Percentiles rank a stretch among this genome's conserved stretches.
phyloP scores from a whole-genome alignment of 2,888 invertebrate genomes.

The Muschampia plurimacula region DNA sequence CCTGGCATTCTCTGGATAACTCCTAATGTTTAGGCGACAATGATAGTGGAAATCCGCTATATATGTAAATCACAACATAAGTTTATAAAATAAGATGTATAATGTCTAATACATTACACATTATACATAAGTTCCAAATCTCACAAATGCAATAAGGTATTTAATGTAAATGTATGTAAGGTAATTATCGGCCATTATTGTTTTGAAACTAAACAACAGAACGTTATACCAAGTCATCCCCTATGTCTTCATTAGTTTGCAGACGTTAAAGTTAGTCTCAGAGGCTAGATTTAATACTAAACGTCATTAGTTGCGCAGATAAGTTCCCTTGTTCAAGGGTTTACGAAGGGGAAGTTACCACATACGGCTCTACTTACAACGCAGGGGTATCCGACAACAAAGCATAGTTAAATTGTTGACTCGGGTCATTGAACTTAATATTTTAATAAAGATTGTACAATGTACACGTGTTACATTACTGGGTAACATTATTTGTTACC shows the following conservation, averaged over 20 bases:
- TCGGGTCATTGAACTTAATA: slow-evolving; percentile 5
- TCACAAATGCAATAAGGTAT: not conserved
- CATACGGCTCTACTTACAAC: slow-evolving; percentile 1
- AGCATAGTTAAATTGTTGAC: not conserved
- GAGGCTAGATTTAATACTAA: slow-evolving; percentile 15
- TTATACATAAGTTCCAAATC: no score
- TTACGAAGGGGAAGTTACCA: slow-evolving; percentile 7
- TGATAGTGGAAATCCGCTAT: no score
- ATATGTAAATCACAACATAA: no score
- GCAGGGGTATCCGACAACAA: slow-evolving; percentile 1
- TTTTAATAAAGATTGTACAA: not conserved
- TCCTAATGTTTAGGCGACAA: no score
- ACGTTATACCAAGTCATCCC: not conserved
- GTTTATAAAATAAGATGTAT: no score
- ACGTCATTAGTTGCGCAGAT: slow-evolving; percentile 19
- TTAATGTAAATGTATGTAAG: not conserved
- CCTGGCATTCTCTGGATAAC: no score
- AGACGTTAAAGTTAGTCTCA: slow-evolving; percentile 12
- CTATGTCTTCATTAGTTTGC: slow-evolving; percentile 6
- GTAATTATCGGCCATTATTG: not conserved
- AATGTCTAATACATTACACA: no score
- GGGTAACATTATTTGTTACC: no score
- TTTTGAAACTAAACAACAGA: not conserved
- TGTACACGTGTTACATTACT: not conserved
- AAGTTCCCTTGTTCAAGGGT: slow-evolving; percentile 13